Base-by-base conservation (phyloP, 2,797 vertebrate species). In the Acanthurus tractus region DNA sequence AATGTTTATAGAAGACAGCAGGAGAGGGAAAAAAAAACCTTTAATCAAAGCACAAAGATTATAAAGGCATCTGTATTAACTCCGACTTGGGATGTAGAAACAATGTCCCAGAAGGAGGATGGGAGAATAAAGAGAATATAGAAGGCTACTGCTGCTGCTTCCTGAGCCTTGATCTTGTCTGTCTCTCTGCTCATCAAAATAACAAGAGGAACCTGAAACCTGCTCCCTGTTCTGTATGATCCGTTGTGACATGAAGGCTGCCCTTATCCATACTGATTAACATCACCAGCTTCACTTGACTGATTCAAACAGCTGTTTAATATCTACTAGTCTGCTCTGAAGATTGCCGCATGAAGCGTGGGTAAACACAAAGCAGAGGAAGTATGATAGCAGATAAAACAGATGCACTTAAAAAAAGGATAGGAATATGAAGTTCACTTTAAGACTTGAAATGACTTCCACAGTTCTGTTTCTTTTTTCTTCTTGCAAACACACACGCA, bases 251-350 rank as follows among this genome's bases (percentile, higher is more conserved):
- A 84, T 5, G 34, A 85, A 76, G 64, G 79, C 76, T 88, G 89
- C 89, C 86, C 91, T 93, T 85, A 93, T 94, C 92, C 84, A 86
- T 83, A 78, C 79, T 81, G 86, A 89, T 93, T 85, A 93, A 6
- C 68, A 86, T 94, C 92, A 91, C 36, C 15, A 0, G 45, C 70
- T 79, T 83, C 78, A 73, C 82, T 42, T 11, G 23, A 83, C 56
- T 81, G 86, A 85, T 57, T 86, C 83, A 77, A 63, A 61, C 87
- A 82, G 76, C 84, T 79, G 85, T 76, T 88, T 64, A 74, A 76
- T 75, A 89, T 85, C 83, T 71, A 58, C 12, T 59, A 42, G 69
- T 63, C 59, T 53, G 68, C 40, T 81, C n/a, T 57, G 56, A 34
- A 78, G 54, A 83, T 61, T 38, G 65, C 36, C 65, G 67, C 25